Evolutionary conservation across 2,888 invertebrate genomes (phyloP), one percentile per base, ranked within the genome.

Genomic region (Cheilosia soror): DNA sequence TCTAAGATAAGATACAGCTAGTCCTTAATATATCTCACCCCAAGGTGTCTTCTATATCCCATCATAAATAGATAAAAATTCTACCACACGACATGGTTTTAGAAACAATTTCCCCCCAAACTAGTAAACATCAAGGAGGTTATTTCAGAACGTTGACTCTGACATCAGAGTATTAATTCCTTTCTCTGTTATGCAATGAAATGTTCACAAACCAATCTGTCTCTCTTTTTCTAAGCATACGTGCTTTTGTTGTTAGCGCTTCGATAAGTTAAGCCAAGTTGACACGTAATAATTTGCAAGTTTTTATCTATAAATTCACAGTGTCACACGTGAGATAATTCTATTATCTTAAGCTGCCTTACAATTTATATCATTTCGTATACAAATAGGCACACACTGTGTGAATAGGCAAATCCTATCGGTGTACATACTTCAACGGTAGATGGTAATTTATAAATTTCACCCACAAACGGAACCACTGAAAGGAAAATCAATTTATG

Each of bases 291-390:
- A 73, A 73, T 73, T 55, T 31, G 0, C 44, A 15, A 63, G 31
- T 27, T 51, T 51, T 51, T 58, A 40, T 66, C 47, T 75, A 75
- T 75, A 37, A 37, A 51, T n/a, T 20, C 63, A 55, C 40, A 53
- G 53, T 55, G 73, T 53, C 73, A 25, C 75, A 75, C 65, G 65
- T 66, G 75, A 66, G 75, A 66, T 75, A 75, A 33, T 57, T 49
- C 29, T 6, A 63, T 49, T 75, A 65, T 57, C 58, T 49, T 40
- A 58, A 66, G 57, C 57, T 40, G 9, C 57, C 40, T 47, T 15
- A 33, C 40, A 72, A 72, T 62, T 62, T 72, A 40, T 51, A 51
- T 27, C 15, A 71, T 69, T 71, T 40, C n/a, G 20, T 33, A 15
- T 13, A 49, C 20, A 25, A 13, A 47, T 31, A 47, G n/a, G 44